These are phyloP conservation scores for Eumacrocentrus americanus DNA, from an alignment of 2,888 invertebrate species.

Conservation along the genomic window DNA sequence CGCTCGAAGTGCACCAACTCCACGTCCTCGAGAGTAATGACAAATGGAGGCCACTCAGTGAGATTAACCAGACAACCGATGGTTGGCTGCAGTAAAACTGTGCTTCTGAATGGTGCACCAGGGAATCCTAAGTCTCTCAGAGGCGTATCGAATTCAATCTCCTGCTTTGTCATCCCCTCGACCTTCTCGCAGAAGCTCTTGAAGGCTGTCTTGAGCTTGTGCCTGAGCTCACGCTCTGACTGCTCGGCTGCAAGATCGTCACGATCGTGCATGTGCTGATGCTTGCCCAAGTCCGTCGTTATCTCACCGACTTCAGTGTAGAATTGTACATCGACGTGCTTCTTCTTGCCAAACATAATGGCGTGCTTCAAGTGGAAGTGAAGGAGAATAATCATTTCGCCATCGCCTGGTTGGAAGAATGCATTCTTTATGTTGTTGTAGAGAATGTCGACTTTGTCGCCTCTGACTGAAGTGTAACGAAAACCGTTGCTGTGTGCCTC, in stretches of 20 bases:
- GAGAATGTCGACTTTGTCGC: slow-evolving; percentile 98
- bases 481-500: slow-evolving; percentile 98
- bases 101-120: slow-evolving; percentile 95
- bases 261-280: slow-evolving; percentile 99
- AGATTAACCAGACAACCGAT: slow-evolving; percentile 97
- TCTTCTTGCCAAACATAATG: slow-evolving; percentile 99
- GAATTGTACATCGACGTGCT: slow-evolving; percentile 98
- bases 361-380: slow-evolving; percentile 99
- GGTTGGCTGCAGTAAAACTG: slow-evolving; percentile 95
- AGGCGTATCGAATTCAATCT: slow-evolving; percentile 98
- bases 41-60: slow-evolving; percentile 99
- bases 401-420: slow-evolving; percentile 98
- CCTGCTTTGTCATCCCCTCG: slow-evolving; percentile 93
- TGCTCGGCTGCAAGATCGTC: slow-evolving; percentile 99
- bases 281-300: slow-evolving; percentile 98
- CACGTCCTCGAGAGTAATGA: slow-evolving; percentile 95
- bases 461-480: slow-evolving; percentile 97
- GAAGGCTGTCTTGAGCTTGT: slow-evolving; percentile 96
- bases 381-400: slow-evolving; percentile 98
- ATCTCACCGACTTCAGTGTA: slow-evolving; percentile 99
- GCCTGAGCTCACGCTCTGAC: slow-evolving; percentile 93
- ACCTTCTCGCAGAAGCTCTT: slow-evolving; percentile 98
- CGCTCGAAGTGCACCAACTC: slow-evolving; percentile 99
- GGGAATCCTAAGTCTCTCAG: slow-evolving; percentile 98
- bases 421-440: slow-evolving; percentile 99